Conservation (phyloP, 2,113 vertebrate genomes). For the Regulus satrapa region DNA sequence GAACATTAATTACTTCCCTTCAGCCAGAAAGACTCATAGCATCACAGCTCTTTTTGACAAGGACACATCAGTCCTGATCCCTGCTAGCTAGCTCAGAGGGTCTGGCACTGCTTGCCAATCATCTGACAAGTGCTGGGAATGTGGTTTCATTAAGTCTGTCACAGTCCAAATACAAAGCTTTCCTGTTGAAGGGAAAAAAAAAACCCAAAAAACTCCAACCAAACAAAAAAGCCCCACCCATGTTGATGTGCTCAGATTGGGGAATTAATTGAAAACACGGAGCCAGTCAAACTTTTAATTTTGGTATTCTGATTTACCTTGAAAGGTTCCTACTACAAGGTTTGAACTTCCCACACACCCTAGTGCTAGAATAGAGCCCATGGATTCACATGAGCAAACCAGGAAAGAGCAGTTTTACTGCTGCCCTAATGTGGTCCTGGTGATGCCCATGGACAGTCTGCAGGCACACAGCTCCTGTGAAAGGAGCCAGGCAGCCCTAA, state of each 20-base stretch:
- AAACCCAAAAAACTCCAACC: too few relatives aligned
- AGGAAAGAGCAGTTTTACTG: neutral
- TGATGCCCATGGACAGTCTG: accelerated
- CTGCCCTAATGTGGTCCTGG: neutral
- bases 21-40: neutral
- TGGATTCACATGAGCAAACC: neutral
- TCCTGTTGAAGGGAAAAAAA: neutral
- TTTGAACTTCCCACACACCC: accelerated
- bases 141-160: neutral
- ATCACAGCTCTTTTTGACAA: neutral
- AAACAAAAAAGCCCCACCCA: too few relatives aligned
- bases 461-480: neutral
- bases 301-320: neutral
- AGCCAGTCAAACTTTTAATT: neutral
- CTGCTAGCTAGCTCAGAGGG: neutral
- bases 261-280: neutral
- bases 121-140: neutral
- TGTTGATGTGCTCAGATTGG: neutral
- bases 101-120: neutral
- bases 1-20: neutral
- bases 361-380: neutral
- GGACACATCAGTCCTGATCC: neutral
- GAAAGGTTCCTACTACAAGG: neutral
- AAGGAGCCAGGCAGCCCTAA: neutral
- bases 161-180: neutral